Evolutionary conservation across 1,140 invertebrate genomes (phyloP), one percentile per base, ranked within the genome.

Genomic region (Meteorus sp.): DNA sequence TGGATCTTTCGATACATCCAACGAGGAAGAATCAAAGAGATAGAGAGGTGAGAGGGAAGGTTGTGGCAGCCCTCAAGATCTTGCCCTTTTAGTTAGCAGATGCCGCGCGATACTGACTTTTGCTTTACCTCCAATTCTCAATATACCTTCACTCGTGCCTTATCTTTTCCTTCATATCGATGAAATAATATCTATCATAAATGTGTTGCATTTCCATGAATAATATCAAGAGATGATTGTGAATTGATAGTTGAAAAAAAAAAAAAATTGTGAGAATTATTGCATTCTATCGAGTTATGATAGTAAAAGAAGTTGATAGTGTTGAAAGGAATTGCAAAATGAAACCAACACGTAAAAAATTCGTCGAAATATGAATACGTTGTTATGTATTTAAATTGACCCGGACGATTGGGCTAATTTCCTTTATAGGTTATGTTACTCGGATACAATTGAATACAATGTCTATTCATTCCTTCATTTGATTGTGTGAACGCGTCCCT

Each of bases 51-150:
- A 48, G 55, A 39, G 48, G 53, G 33, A 45, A 29, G 48, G 53
- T 62, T 64, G 59, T 57, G 41, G 52, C 61, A 41, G 43, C 15
- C 29, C 22, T 53, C 22, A 47, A 72, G 70, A 75, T 75, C 66
- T 69, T 64, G 60, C 61, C 67, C 70, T 77, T 78, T 76, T 75
- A 75, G 70, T 68, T 69, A 71, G 63, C 67, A 75, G 75, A 77
- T 76, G 73, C 75, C 75, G 75, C 75, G 59, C 70, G 74, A 76
- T 62, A 63, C 39, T 31, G 31, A 35, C 19, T 51, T 5, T 17
- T 5, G 11, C 7, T 52, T 52, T 50, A 15, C 15, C 35, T 31
- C 41, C 19, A 20, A 2, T 20, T 17, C 9, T 15, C 5, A 3
- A 23, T 23, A 19, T 50, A 9, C 25, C 19, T 23, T n/a, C 6